Percentiles rank a stretch among this genome's conserved stretches.
Evolutionary conservation across 2,888 invertebrate species (phyloP).

Genomic region (Mythimna pallens): DNA sequence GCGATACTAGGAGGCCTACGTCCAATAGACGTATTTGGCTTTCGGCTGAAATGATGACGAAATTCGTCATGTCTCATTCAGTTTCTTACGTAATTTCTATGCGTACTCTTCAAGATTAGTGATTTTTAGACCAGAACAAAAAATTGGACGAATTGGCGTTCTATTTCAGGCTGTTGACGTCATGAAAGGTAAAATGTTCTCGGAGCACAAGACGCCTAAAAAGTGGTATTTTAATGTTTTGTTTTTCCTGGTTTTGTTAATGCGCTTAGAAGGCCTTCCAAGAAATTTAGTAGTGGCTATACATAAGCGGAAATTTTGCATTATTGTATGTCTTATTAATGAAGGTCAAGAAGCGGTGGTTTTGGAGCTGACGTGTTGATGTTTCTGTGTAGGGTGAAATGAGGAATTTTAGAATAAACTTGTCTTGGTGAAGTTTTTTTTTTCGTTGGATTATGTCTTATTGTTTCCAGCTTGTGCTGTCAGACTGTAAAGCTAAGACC

Average conservation of each 20-base stretch:
- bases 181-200: conserved; percentile 27
- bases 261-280: conserved; percentile 45
- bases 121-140: not conserved
- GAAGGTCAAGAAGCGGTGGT: not conserved
- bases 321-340: no score
- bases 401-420: no score
- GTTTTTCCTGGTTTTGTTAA: conserved; percentile 53
- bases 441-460: no score
- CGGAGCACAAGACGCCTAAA: conserved; percentile 20
- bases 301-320: conserved; percentile 12
- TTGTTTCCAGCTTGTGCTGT: no score
- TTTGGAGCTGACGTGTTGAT: no score
- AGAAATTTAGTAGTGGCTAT: conserved; percentile 38
- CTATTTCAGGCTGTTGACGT: conserved; percentile 22
- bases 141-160: not conserved
- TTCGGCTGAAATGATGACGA: not conserved
- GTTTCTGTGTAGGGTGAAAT: no score
- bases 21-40: not conserved
- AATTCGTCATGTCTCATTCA: not conserved
- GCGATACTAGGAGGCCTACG: not conserved
- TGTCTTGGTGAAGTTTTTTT: no score
- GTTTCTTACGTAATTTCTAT: not conserved
- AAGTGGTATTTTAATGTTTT: conserved; percentile 21
- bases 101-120: not conserved
- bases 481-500: no score